Conservation (phyloP, 2,888 invertebrate genomes). For the Sericinus montela region DNA sequence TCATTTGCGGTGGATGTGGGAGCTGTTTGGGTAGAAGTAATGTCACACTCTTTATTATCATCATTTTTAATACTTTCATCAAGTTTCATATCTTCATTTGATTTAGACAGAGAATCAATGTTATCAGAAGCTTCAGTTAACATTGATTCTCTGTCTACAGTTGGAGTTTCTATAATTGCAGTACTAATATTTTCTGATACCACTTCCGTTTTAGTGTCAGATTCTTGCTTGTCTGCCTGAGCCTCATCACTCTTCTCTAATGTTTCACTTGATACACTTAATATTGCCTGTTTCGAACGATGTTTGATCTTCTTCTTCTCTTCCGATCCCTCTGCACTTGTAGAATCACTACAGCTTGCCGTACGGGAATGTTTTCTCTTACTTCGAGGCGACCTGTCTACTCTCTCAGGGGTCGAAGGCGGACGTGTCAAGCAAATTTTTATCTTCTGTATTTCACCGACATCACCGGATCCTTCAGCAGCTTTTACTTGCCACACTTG, state of each 20-base stretch:
- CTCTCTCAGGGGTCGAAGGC: constrained; percentile 73
- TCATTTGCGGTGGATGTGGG: not conserved
- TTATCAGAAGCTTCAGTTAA: too few species aligned
- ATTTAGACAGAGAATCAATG: not conserved
- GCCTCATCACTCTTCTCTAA: constrained; percentile 53
- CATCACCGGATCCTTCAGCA: constrained; percentile 61
- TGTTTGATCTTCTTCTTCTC: constrained; percentile 67
- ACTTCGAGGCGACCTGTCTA: constrained; percentile 71
- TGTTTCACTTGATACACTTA: constrained; percentile 56
- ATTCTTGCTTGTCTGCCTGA: constrained; percentile 43
- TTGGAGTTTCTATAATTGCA: constrained; percentile 21
- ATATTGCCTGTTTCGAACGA: constrained; percentile 50
- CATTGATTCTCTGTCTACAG: constrained; percentile 31
- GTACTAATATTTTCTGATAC: constrained; percentile 29
- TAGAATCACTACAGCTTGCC: constrained; percentile 69
- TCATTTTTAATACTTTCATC: constrained; percentile 3
- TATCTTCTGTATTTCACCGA: constrained; percentile 81
- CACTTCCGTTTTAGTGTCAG: constrained; percentile 13
- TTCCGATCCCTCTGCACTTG: constrained; percentile 62
- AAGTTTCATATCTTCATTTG: constrained; percentile 3
- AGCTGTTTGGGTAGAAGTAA: not conserved
- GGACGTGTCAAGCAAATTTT: constrained; percentile 82
- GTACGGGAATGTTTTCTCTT: constrained; percentile 73
- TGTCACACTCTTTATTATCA: not conserved
- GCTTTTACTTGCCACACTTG: constrained; percentile 78